phyloP scores from a whole-genome alignment of 1,140 invertebrate species.

The Brachionus sp. region DNA sequence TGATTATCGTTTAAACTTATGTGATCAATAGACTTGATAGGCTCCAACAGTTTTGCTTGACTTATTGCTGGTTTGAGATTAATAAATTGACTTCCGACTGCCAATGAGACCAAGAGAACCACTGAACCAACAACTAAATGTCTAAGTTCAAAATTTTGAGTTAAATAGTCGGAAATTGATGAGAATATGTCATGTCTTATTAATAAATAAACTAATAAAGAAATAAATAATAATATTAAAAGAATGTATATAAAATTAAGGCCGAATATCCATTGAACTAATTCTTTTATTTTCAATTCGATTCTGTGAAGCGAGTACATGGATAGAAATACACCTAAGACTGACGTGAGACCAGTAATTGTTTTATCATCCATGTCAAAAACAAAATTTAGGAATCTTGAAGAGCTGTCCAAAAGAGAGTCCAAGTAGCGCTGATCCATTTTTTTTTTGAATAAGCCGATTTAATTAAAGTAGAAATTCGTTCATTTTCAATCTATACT shows the following conservation, averaged over 20 bases:
- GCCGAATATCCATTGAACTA: neutral
- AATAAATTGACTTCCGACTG: neutral
- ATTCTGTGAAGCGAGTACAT: slow-evolving; percentile 24
- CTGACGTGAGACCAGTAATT: neutral
- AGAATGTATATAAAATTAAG: slow-evolving; percentile 4
- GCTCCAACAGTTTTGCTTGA: neutral
- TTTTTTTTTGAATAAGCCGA: neutral
- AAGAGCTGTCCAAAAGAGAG: neutral
- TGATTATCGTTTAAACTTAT: neutral
- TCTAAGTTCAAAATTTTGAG: slow-evolving; percentile 13
- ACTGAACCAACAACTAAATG: neutral
- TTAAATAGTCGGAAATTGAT: neutral
- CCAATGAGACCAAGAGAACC: neutral
- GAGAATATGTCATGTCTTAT: neutral
- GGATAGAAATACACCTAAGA: neutral
- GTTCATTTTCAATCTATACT: neutral
- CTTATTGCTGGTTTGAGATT: neutral
- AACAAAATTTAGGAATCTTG: neutral
- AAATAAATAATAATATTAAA: neutral
- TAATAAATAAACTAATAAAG: neutral
- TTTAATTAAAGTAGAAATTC: neutral
- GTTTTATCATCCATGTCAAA: neutral
- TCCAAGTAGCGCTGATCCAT: neutral
- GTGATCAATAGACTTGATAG: neutral
- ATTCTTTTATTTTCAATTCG: neutral